These are phyloP conservation scores for Falcunculus frontatus DNA, from an alignment of 2,113 vertebrate species.

Conservation along the genomic window DNA sequence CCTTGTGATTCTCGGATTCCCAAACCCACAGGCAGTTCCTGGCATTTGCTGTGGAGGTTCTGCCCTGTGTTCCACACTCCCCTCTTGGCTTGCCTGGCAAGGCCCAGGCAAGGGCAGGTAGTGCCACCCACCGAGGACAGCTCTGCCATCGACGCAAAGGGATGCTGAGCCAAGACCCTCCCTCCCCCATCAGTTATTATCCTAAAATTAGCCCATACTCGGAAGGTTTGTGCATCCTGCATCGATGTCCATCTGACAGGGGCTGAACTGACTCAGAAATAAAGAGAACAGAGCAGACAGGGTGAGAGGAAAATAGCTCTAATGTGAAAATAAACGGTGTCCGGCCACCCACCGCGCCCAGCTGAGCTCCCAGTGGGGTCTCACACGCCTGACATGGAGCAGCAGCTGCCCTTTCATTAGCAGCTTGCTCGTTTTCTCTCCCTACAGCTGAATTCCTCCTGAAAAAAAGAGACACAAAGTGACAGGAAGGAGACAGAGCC, in stretches of 20 bases:
- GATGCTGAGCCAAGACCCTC: neutral
- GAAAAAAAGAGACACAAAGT: neutral
- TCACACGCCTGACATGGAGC: neutral
- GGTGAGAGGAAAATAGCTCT: slow-evolving; percentile 35
- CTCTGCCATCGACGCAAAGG: neutral
- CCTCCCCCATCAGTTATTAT: neutral
- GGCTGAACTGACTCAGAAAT: neutral
- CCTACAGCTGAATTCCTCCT: slow-evolving; percentile 38
- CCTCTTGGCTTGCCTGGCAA: neutral
- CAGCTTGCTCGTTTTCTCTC: slow-evolving; percentile 7
- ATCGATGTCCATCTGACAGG: slow-evolving; percentile 21
- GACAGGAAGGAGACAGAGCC: slow-evolving; percentile 33
- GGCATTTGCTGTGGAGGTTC: neutral
- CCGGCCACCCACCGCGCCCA: slow-evolving; percentile 21
- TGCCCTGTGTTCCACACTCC: neutral
- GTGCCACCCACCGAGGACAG: neutral
- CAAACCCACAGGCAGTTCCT: neutral
- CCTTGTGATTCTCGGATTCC: neutral
- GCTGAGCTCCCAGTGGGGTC: slow-evolving; percentile 49
- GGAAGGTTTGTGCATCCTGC: neutral
- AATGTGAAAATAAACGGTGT: slow-evolving; percentile 50
- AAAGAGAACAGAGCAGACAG: slow-evolving; percentile 25
- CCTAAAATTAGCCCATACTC: neutral
- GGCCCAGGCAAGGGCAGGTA: neutral
- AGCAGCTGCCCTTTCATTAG: slow-evolving; percentile 61